These are phyloP conservation scores for Apodemus speciosus DNA, from an alignment of 2,113 vertebrate species.

Conservation along the genomic window DNA sequence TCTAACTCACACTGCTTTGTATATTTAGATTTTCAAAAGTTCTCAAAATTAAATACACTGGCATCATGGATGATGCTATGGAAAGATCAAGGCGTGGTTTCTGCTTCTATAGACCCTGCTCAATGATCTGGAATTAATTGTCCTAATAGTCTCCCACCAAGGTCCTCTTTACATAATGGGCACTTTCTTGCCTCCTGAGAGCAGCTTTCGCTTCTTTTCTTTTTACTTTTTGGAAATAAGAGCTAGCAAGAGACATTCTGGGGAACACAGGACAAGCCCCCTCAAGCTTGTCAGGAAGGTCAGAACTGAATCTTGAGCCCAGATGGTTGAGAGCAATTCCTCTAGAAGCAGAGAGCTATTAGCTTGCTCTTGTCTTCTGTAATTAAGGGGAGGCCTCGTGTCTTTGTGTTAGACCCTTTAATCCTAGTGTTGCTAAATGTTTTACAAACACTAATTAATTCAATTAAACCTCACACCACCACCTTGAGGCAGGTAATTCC, in stretches of 20 bases:
- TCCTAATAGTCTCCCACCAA: not conserved
- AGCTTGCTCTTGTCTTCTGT: slow-evolving; percentile 42
- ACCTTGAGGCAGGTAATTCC: slow-evolving; percentile 62
- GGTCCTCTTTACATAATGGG: not conserved
- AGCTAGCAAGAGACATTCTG: not conserved
- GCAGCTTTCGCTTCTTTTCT: not conserved
- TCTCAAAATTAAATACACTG: not conserved
- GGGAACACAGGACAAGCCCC: not conserved
- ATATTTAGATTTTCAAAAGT: slow-evolving; percentile 21
- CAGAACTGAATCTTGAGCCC: not conserved
- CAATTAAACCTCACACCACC: slow-evolving; percentile 50
- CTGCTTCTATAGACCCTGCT: not conserved
- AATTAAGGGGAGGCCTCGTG: slow-evolving; percentile 55
- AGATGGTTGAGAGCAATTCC: not conserved
- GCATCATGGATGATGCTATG: not conserved
- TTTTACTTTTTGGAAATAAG: slow-evolving; percentile 31
- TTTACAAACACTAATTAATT: slow-evolving; percentile 73
- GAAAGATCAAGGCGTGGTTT: not conserved
- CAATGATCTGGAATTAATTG: not conserved
- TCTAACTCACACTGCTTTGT: not conserved
- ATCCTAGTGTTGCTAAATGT: slow-evolving; percentile 59
- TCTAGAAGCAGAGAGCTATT: not conserved
- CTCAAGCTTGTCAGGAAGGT: not conserved
- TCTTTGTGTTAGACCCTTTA: slow-evolving; percentile 54
- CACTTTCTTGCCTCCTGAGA: not conserved